A percentile compares a stretch with the other conserved stretches of the same genome.
These are phyloP conservation scores for Reticulitermes speratus DNA, from an alignment of 1,140 invertebrate genomes.

Conservation along the genomic window DNA sequence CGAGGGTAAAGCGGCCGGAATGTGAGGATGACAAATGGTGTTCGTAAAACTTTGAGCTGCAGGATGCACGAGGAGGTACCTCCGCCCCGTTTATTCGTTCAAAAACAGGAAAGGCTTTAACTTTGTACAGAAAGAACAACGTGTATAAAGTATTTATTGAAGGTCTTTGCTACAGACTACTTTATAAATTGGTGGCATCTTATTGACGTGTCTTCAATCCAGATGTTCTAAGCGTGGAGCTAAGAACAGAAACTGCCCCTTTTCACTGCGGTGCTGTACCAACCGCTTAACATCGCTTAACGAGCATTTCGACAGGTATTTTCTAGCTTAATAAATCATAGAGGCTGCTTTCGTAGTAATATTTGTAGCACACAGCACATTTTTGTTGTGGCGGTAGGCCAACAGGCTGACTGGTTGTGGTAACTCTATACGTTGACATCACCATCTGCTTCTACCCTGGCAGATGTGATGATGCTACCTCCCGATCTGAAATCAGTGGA, in stretches of 20 bases:
- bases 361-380: neutral
- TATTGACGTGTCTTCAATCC: neutral
- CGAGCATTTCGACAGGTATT: neutral
- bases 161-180: no score
- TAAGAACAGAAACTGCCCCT: neutral
- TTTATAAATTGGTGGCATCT: no score
- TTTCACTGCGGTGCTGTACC: neutral
- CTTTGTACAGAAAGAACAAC: no score
- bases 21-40: no score
- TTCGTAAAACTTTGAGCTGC: no score
- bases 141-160: no score
- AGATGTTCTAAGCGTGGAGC: neutral
- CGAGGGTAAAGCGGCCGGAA: no score
- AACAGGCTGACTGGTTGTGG: neutral
- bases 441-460: neutral
- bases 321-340: neutral
- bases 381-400: neutral
- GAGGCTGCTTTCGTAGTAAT: neutral
- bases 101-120: no score
- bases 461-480: neutral
- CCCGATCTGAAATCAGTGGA: constrained; percentile 1
- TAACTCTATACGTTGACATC: neutral
- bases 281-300: neutral
- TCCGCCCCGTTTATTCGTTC: no score
- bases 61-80: no score